Evolutionary conservation across 1,140 invertebrate species (phyloP), one percentile per base, ranked within the genome.

Genomic region (Drosophila novamexicana): DNA sequence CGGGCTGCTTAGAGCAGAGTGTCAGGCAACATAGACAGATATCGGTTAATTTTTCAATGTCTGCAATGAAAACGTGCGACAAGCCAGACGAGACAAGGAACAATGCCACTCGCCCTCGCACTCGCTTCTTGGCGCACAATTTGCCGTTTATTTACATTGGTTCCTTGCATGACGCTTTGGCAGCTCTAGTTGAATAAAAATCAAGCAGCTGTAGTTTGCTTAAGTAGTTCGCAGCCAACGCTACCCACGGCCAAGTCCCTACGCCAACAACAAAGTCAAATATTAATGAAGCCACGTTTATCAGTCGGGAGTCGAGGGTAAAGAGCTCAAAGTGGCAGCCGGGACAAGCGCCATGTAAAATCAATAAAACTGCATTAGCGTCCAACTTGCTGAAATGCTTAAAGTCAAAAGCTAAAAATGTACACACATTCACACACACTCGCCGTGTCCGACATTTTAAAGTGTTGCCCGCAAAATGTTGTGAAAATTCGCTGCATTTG

Each of bases 11-110:
- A 49, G 39, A 56, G 58, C 57, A 75, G 56, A 49, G 73, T 77
- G 80, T 79, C 81, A 79, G 69, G 59, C 75, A 70, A 58, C 81
- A 75, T 78, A 77, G 82, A 85, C 75, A 85, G 82, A 85, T 85
- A 85, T 85, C 75, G 82, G 82, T 85, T 85, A 85, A 85, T 85
- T 85, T 85, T 85, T 85, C 82, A 85, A 85, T 85, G 82, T 85
- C 82, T 81, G 67, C 77, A 79, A 76, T 69, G 82, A 77, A 84
- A 80, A 84, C 81, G 81, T 80, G 78, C 69, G 79, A 63, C 73
- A 66, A 65, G 57, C 67, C 54, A 66, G 67, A 67, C 65, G 42
- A 72, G 54, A 44, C 66, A 54, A 42, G 18, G 56, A 29, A 47
- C 42, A 63, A 39, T 49, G 45, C 39, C 47, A 37, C 62, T 45